These are phyloP conservation scores for Cremastinae sp. DNA, from an alignment of 2,888 invertebrate genomes.

Conservation along the genomic window DNA sequence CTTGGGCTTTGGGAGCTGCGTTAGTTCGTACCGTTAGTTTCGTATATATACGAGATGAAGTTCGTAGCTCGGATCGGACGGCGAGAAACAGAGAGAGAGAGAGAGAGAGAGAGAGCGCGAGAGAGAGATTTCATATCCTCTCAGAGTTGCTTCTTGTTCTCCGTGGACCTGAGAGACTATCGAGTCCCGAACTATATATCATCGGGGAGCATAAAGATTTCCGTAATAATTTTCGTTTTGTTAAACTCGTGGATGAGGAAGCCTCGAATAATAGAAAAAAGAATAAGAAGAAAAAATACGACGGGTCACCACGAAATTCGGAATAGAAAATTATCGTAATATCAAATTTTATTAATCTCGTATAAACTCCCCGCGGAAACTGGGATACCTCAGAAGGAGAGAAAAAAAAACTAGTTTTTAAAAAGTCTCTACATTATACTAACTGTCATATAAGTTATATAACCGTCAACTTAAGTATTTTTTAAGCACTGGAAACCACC, in stretches of 20 bases:
- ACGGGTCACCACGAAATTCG: constrained; percentile 26
- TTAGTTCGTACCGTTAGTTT: constrained; percentile 44
- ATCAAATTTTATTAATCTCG: constrained; percentile 49
- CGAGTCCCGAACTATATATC: constrained; percentile 47
- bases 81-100: background rate
- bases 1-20: constrained; percentile 22
- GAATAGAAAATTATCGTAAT: constrained; percentile 42
- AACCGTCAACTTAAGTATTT: constrained; percentile 32
- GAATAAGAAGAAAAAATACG: constrained; percentile 2
- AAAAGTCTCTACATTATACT: constrained; percentile 22
- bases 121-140: constrained; percentile 23
- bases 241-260: background rate
- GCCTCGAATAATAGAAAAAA: background rate
- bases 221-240: constrained; percentile 45
- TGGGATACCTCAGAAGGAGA: constrained; percentile 12
- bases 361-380: constrained; percentile 23
- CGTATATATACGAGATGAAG: constrained; percentile 33
- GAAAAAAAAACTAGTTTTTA: constrained; percentile 38
- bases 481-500: constrained; percentile 42
- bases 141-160: constrained; percentile 3
- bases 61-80: constrained; percentile 22
- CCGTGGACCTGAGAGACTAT: constrained; percentile 40
- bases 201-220: constrained; percentile 37
- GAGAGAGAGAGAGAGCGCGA: too few relatives aligned
- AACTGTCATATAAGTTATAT: constrained; percentile 24